Base-by-base conservation (phyloP, 2,888 invertebrate species). In the Pyrrhosoma nymphula region DNA sequence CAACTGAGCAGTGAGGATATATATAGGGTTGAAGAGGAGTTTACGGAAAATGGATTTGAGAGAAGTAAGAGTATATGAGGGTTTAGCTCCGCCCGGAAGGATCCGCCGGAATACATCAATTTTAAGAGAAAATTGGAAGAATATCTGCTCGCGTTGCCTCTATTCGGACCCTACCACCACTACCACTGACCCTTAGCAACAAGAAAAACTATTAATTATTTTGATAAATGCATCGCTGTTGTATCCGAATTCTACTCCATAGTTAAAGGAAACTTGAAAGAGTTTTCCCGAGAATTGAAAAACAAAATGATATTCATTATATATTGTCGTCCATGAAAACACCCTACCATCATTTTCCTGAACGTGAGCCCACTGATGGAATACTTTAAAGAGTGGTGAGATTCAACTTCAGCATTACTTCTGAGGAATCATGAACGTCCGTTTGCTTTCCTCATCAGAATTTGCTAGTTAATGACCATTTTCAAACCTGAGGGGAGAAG, bases 51-150 rank as follows among this genome's bases (percentile, higher is more conserved):
- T 88, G 35, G 47, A 18, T 10, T 26, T 39, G 30, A 10, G n/a
- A 8, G n/a, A 47, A 47, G 39, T 39, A 60, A 3, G 30, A n/a
- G 63, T 60, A 39, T 69, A 69, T n/a, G 18, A 69, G n/a, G 4
- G 30, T 26, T 93, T 69, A 93, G 47, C 47, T 23, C 14, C 47
- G 16, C 26, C 47, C 39, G 16, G 16, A 35, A 93, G 39, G n/a
- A 56, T 60, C 35, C 30, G 6, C 90, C 23, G 23, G 47, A 20
- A 75, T 69, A 93, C 6, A 93, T 93, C 69, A 93, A 93, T 55
- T 47, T 47, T 20, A 69, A 69, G 47, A n/a, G 26, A n/a, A 93
- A 93, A 93, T 75, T 93, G 93, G 69, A 69, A 69, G 39, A 75
- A 93, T 69, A 63, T 47, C 47, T 16, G 18, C 8, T 63, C n/a